These are phyloP conservation scores for Apotomis turbidana DNA, from an alignment of 2,888 invertebrate genomes.

Conservation along the genomic window DNA sequence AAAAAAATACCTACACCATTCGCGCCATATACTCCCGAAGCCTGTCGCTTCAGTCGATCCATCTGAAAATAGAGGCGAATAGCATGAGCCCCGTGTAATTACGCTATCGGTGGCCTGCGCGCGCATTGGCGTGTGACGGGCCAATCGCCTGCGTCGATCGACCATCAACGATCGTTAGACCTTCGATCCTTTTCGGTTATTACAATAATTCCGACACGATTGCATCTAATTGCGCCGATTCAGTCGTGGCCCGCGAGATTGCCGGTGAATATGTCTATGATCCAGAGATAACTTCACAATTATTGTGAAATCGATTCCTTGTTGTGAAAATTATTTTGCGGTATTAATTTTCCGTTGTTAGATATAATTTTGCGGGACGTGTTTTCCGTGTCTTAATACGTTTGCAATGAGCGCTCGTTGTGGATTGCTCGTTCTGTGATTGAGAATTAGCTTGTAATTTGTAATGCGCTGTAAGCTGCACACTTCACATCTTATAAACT, in stretches of 20 bases:
- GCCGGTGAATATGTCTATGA: slow-evolving; percentile 65
- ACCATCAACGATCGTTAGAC: slow-evolving; percentile 70
- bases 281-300: slow-evolving; percentile 52
- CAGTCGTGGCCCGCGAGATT: slow-evolving; percentile 69
- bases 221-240: slow-evolving; percentile 79
- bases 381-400: slow-evolving; percentile 58
- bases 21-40: neutral
- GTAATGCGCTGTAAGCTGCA: slow-evolving; percentile 39
- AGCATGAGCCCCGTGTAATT: slow-evolving; percentile 75
- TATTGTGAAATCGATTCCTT: slow-evolving; percentile 61
- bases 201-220: slow-evolving; percentile 82
- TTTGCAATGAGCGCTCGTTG: slow-evolving; percentile 47
- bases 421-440: slow-evolving; percentile 19
- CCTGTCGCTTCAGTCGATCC: slow-evolving; percentile 17
- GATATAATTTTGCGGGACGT: slow-evolving; percentile 68
- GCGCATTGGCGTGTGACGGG: slow-evolving; percentile 75
- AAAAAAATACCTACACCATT: too few relatives aligned
- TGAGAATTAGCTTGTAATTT: slow-evolving; percentile 44
- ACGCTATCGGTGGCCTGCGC: slow-evolving; percentile 76
- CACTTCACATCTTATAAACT: neutral
- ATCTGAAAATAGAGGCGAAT: slow-evolving; percentile 70
- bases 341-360: slow-evolving; percentile 66
- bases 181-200: slow-evolving; percentile 81
- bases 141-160: slow-evolving; percentile 68
- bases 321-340: slow-evolving; percentile 66